Evolutionary conservation across 2,888 invertebrate genomes (phyloP).

Genomic region (Allolobophora icterica): DNA sequence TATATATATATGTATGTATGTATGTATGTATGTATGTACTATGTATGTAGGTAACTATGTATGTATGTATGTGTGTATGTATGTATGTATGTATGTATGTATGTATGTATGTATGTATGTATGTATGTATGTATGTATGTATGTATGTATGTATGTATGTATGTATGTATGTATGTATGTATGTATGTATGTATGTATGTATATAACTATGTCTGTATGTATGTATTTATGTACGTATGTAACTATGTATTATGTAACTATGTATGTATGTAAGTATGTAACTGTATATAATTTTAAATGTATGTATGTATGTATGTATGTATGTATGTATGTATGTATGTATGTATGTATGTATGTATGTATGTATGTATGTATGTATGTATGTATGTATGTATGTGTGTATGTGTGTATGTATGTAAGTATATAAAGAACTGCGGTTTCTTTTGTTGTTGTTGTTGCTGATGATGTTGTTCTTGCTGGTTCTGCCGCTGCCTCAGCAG

Average conservation of each 20-base stretch:
- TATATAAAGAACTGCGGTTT: not conserved
- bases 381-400: not conserved
- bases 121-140: conserved; percentile 17
- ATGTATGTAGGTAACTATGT: not conserved
- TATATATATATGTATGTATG: too few relatives aligned
- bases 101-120: not conserved
- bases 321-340: too few relatives aligned
- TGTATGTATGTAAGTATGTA: not conserved
- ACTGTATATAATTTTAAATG: too few relatives aligned
- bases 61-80: not conserved
- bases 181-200: not conserved
- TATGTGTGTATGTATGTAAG: not conserved
- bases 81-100: conserved; percentile 19
- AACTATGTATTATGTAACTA: not conserved
- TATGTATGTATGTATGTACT: conserved; percentile 17
- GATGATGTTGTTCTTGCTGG: not conserved
- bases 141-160: conserved; percentile 8
- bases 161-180: not conserved
- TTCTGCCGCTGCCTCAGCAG: not conserved
- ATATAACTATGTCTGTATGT: not conserved
- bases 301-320: not conserved
- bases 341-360: too few relatives aligned
- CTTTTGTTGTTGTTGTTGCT: not conserved
- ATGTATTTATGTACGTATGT: not conserved
- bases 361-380: not conserved